These are phyloP conservation scores for Volucella inflata DNA, from an alignment of 2,888 invertebrate genomes.

Conservation along the genomic window DNA sequence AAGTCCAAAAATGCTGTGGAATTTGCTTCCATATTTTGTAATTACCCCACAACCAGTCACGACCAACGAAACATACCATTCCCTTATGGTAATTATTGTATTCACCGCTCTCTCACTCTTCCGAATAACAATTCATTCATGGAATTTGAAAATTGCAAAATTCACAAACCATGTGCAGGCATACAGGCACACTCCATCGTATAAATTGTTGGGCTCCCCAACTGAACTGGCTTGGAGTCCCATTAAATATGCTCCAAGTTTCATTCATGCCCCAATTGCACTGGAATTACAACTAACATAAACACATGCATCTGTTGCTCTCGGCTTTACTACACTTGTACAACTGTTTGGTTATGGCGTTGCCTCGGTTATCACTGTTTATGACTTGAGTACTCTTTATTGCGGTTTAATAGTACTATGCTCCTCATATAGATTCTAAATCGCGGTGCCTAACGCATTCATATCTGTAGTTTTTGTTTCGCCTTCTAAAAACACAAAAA, in stretches of 20 bases:
- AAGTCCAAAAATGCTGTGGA: background rate
- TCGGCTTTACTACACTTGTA: constrained; percentile 20
- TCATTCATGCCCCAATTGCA: constrained; percentile 61
- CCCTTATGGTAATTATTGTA: constrained; percentile 22
- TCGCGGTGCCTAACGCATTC: constrained; percentile 18
- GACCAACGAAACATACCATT: background rate
- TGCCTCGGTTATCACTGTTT: background rate
- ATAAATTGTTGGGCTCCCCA: constrained; percentile 12
- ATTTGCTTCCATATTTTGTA: background rate
- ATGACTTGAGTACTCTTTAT: constrained; percentile 10
- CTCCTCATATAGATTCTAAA: constrained; percentile 22
- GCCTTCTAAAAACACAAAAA: constrained; percentile 15
- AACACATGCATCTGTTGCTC: background rate
- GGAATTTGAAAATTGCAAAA: constrained; percentile 53
- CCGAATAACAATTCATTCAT: constrained; percentile 43
- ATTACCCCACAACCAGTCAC: background rate
- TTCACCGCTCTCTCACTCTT: constrained; percentile 19
- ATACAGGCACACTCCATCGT: background rate
- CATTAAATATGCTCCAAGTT: constrained; percentile 20
- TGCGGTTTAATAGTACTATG: constrained; percentile 42
- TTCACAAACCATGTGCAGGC: constrained; percentile 12
- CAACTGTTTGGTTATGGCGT: background rate
- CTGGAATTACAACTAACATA: constrained; percentile 56
- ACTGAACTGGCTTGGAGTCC: constrained; percentile 22
- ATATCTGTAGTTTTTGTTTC: constrained; percentile 13